Evolutionary conservation across 2,797 vertebrate genomes (phyloP), one percentile per base, ranked within the genome.

Genomic region (Amphiprion clarkii): DNA sequence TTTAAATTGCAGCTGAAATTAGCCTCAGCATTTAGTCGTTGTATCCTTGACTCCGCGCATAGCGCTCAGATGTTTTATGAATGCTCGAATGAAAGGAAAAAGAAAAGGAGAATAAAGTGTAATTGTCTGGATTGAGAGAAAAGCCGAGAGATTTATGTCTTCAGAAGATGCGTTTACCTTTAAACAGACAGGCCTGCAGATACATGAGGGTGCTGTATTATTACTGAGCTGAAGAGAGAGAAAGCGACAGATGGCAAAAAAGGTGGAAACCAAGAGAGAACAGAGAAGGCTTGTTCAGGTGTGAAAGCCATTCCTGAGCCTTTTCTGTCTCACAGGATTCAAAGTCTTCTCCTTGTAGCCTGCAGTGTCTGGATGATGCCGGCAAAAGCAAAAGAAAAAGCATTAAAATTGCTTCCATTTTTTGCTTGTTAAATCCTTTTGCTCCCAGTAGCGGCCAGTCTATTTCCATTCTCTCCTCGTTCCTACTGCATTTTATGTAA

Each of bases 251-350:
- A 5, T 40, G 46, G 25, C 16, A 36, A 12, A 66, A 25, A n/a
- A 29, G 23, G 11, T 62, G 31, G n/a, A 54, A 66, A 21, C 39
- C 7, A 19, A 29, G 25, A 52, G 57, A 55, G 54, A 69, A 29
- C 25, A 52, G 60, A 55, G 54, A 69, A 29, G 31, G 57, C 4
- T 58, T 69, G 55, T 36, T 74, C 70, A 85, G 65, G 31, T 74
- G 48, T 79, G 63, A 71, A 73, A 76, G 51, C 25, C 57, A 58
- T 71, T 65, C 27, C 27, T 71, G 21, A 60, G 49, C 56, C 60
- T 52, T 49, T 51, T 52, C 39, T 67, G 33, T 77, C 56, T 66
- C 42, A 25, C 23, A 29, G 55, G 61, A 74, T 40, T 74, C n/a
- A 31, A 19, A 53, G 19, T 53, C 3, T 11, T 71, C 27, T 59